Evolutionary conservation across 2,888 invertebrate genomes (phyloP).

Genomic region (Spialia ferax): DNA sequence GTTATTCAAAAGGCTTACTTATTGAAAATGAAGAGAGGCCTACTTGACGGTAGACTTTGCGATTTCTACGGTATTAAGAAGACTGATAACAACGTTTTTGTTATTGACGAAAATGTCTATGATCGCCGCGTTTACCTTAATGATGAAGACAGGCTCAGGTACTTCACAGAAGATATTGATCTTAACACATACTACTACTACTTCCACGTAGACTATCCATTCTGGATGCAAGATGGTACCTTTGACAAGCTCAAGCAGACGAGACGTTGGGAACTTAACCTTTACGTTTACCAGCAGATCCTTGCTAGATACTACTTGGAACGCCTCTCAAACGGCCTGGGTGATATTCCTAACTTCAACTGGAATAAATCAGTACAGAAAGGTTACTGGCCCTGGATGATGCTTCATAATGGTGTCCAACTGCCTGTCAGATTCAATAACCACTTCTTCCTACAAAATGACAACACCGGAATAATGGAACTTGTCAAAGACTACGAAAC

Average conservation of each 20-base stretch:
- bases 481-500: slow-evolving; percentile 75
- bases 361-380: slow-evolving; percentile 73
- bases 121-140: slow-evolving; percentile 83
- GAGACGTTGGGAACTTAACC: slow-evolving; percentile 83
- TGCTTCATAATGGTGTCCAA: slow-evolving; percentile 84
- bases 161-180: slow-evolving; percentile 89
- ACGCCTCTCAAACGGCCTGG: slow-evolving; percentile 79
- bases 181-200: slow-evolving; percentile 88
- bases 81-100: slow-evolving; percentile 81
- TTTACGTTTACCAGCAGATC: slow-evolving; percentile 88
- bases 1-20: slow-evolving; percentile 87
- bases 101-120: slow-evolving; percentile 89
- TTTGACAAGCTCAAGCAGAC: slow-evolving; percentile 62
- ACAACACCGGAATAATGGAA: slow-evolving; percentile 56
- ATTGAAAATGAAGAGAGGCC: slow-evolving; percentile 80
- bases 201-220: slow-evolving; percentile 88
- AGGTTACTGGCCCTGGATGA: slow-evolving; percentile 87
- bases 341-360: slow-evolving; percentile 74
- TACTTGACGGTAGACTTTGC: slow-evolving; percentile 79
- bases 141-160: slow-evolving; percentile 86
- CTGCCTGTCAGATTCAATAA: slow-evolving; percentile 81
- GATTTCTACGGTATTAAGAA: slow-evolving; percentile 83
- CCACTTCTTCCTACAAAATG: slow-evolving; percentile 61
- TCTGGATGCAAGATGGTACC: slow-evolving; percentile 84
- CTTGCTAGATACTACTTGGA: slow-evolving; percentile 87